Conservation (phyloP, 2,113 vertebrate species). For the Leucoraja erinaceus region DNA sequence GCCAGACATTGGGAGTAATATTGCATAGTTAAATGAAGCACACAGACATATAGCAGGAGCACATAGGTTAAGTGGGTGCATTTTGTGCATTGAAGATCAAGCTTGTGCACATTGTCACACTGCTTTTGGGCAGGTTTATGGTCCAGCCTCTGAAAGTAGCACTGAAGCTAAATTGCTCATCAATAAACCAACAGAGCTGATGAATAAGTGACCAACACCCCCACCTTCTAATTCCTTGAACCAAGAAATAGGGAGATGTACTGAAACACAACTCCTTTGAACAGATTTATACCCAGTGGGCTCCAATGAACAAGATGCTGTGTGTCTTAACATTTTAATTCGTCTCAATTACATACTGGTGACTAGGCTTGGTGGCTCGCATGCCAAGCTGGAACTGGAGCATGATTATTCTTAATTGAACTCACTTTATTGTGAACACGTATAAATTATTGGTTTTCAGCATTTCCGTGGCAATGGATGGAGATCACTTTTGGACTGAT, state of each 20-base stretch:
- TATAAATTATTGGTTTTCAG: background rate
- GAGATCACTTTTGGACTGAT: background rate
- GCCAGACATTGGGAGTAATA: slow-evolving; percentile 16
- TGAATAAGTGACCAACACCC: no score
- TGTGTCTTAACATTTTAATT: background rate
- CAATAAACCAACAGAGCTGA: background rate
- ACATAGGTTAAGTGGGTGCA: no score
- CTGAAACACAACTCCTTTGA: background rate
- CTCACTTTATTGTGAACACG: background rate
- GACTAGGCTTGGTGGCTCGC: background rate
- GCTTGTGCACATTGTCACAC: background rate
- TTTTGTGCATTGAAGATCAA: background rate
- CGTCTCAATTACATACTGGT: background rate
- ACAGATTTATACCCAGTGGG: background rate
- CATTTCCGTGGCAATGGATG: background rate
- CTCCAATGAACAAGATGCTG: background rate
- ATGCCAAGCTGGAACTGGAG: background rate
- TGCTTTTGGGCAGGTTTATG: background rate
- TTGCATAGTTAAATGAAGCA: slow-evolving; percentile 3
- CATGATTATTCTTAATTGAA: background rate
- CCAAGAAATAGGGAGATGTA: background rate
- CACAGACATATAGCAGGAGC: background rate
- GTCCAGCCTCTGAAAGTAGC: background rate
- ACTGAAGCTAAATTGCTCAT: background rate
- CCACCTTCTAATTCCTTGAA: background rate